These are phyloP conservation scores for Oreochromis tanganicae DNA, from an alignment of 2,113 vertebrate species.

Conservation along the genomic window DNA sequence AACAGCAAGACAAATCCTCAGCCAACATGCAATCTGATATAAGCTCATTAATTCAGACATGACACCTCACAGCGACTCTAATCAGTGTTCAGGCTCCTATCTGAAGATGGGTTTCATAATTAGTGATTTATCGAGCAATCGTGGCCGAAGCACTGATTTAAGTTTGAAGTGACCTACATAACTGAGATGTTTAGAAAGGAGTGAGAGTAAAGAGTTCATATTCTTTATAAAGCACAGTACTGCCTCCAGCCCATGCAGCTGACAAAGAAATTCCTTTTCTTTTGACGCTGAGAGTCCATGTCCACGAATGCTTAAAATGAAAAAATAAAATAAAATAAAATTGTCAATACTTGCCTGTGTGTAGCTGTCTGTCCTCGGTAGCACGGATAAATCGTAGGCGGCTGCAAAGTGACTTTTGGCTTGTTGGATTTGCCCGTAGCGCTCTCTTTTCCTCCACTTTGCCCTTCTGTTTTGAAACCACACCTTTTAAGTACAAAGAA, in stretches of 20 bases:
- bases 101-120: slow-evolving; percentile 5
- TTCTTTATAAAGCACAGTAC: not conserved
- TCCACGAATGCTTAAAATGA: not conserved
- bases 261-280: not conserved
- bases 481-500: slow-evolving; percentile 69
- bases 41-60: slow-evolving; percentile 24
- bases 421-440: slow-evolving; percentile 96
- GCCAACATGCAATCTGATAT: slow-evolving; percentile 39
- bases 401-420: slow-evolving; percentile 94
- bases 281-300: not conserved
- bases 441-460: slow-evolving; percentile 96
- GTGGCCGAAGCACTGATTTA: not conserved
- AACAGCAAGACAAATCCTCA: slow-evolving; percentile 30
- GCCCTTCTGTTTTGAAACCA: slow-evolving; percentile 99
- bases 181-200: not conserved
- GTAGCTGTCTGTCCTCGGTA: slow-evolving; percentile 91
- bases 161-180: not conserved
- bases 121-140: slow-evolving; percentile 7
- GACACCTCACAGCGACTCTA: slow-evolving; percentile 30
- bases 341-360: slow-evolving; percentile 78
- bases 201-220: not conserved
- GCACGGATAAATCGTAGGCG: slow-evolving; percentile 91
- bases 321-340: not conserved
- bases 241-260: too few relatives aligned
- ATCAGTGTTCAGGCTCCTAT: slow-evolving; percentile 38